A percentile compares a stretch with the other conserved stretches of the same genome.
Evolutionary conservation across 1,140 invertebrate species (phyloP).

Genomic region (Zaprionus gabonicus): DNA sequence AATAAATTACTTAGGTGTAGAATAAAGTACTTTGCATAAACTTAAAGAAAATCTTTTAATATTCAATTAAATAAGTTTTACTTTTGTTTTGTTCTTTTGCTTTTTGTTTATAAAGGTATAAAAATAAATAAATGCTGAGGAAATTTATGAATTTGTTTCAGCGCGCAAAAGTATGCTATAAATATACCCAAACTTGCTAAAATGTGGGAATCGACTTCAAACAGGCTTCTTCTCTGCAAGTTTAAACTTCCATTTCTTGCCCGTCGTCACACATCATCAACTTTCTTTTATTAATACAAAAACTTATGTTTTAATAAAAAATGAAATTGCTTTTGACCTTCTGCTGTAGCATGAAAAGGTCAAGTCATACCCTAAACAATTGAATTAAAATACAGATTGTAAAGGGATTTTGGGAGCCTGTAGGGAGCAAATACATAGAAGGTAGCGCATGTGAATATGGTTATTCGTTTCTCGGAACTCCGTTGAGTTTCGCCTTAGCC

Average conservation of each 20-base stretch:
- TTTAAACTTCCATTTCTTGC: neutral
- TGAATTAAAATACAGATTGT: slow-evolving; percentile 19
- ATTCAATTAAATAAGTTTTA: neutral
- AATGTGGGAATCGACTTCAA: neutral
- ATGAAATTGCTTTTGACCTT: slow-evolving; percentile 1
- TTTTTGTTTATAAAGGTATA: too few species aligned
- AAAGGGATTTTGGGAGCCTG: neutral
- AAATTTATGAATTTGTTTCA: neutral
- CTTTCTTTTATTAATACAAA: slow-evolving; percentile 3
- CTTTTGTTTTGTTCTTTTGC: too few species aligned
- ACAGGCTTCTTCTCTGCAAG: neutral
- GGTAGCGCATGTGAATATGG: neutral
- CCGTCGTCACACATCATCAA: neutral
- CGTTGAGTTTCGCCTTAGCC: slow-evolving; percentile 11
- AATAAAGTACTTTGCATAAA: neutral
- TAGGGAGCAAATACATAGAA: neutral
- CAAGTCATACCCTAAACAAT: neutral
- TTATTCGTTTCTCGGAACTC: neutral
- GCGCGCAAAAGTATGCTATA: neutral
- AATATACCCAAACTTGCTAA: neutral
- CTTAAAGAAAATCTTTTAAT: neutral
- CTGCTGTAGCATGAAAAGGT: neutral
- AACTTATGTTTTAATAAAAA: slow-evolving; percentile 5
- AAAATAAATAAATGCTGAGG: too few species aligned
- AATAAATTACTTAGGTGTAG: too few species aligned